Evolutionary conservation across 2,888 invertebrate genomes (phyloP).

Genomic region (Lottia gigantea): DNA sequence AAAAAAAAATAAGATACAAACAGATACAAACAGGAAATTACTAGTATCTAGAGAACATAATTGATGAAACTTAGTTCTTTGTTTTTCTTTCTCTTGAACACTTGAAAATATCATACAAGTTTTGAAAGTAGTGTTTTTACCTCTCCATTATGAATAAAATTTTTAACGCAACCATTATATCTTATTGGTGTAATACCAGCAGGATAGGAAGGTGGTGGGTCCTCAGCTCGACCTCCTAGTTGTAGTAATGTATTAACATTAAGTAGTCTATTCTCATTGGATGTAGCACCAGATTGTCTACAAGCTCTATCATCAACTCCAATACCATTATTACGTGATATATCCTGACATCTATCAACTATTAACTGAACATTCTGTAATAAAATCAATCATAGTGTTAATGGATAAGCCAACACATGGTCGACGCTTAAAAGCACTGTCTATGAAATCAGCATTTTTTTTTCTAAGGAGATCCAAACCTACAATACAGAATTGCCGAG

Average conservation of each 20-base stretch:
- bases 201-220: conserved; percentile 32
- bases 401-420: too few relatives aligned
- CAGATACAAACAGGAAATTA: too few relatives aligned
- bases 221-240: conserved; percentile 78
- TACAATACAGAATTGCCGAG: too few relatives aligned
- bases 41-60: too few relatives aligned
- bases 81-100: too few relatives aligned
- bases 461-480: too few relatives aligned
- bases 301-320: conserved; percentile 91
- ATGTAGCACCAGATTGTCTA: conserved; percentile 88
- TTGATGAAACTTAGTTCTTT: too few relatives aligned
- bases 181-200: conserved; percentile 72
- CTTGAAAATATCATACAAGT: too few relatives aligned
- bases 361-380: conserved; percentile 84
- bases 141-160: conserved; percentile 91
- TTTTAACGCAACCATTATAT: conserved; percentile 95
- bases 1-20: too few relatives aligned
- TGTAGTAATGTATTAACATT: conserved; percentile 96
- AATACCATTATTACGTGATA: conserved; percentile 83
- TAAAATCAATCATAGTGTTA: not conserved
- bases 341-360: conserved; percentile 90
- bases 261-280: conserved; percentile 94
- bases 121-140: conserved; percentile 40
- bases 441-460: too few relatives aligned
- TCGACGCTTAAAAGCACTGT: too few relatives aligned